These are phyloP conservation scores for Rhizomys pruinosus DNA, from an alignment of 2,113 vertebrate species.

Conservation along the genomic window DNA sequence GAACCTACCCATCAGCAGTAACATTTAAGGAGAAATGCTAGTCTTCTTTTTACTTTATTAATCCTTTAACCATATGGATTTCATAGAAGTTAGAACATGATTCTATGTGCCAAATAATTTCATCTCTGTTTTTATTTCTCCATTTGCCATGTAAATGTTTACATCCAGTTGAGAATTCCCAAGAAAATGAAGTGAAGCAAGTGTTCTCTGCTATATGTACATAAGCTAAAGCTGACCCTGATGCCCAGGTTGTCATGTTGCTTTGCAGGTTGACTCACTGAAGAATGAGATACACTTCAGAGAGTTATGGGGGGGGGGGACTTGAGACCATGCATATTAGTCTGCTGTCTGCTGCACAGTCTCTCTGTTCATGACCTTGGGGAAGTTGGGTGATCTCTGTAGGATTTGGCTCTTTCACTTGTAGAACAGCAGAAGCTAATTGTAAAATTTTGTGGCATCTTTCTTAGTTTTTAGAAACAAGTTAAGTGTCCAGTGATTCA, in stretches of 20 bases:
- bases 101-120: constrained; percentile 3
- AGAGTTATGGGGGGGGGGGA: no score
- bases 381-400: background rate
- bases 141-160: constrained; percentile 21
- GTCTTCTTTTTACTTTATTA: constrained; percentile 38
- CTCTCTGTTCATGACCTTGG: background rate
- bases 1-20: background rate
- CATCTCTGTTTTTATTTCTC: constrained; percentile 10
- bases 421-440: background rate
- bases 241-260: background rate
- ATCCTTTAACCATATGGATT: constrained; percentile 28
- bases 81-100: constrained; percentile 9
- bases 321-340: background rate
- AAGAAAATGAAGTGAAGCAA: background rate
- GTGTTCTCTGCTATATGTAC: background rate
- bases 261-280: background rate
- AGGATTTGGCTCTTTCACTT: background rate
- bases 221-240: background rate
- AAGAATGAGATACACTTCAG: background rate
- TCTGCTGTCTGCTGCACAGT: background rate
- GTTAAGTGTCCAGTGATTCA: background rate
- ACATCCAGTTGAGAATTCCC: constrained; percentile 5
- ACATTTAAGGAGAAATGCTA: background rate
- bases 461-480: background rate
- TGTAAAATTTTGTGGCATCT: background rate